phyloP scores from a whole-genome alignment of 2,113 vertebrate species.

The Callospermophilus lateralis region DNA sequence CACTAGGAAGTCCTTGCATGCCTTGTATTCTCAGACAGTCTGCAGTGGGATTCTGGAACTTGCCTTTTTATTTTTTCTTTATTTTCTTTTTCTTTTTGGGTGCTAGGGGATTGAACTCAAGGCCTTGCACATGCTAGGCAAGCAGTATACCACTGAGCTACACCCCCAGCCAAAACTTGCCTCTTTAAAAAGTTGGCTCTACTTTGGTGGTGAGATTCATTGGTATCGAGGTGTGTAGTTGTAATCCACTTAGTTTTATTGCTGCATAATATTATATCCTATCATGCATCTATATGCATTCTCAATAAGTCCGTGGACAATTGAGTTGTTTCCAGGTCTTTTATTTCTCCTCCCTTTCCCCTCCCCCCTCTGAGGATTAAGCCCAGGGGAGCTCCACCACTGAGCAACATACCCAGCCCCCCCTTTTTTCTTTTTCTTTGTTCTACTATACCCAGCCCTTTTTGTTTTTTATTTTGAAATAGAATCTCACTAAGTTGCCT shows the following conservation, averaged over 20 bases:
- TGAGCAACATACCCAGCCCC: neutral
- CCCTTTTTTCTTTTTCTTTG: no score
- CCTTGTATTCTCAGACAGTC: neutral
- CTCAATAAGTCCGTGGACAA: neutral
- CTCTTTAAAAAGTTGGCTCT: neutral
- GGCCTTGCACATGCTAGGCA: neutral
- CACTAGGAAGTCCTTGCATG: constrained; percentile 52
- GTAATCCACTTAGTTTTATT: constrained; percentile 36
- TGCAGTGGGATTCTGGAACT: constrained; percentile 51
- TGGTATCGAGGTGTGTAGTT: constrained; percentile 18
- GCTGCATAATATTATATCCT: neutral
- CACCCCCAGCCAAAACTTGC: neutral
- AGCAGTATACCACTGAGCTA: no score
- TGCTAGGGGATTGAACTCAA: no score
- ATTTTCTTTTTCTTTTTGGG: neutral
- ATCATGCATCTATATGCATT: neutral
- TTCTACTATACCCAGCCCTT: no score
- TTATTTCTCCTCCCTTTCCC: neutral
- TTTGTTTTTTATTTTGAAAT: no score
- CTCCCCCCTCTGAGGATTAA: no score
- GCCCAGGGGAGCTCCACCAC: no score
- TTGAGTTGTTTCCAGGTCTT: constrained; percentile 6
- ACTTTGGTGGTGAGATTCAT: neutral
- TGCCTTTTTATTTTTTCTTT: neutral
- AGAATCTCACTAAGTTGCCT: no score